Conservation (phyloP, 2,888 invertebrate genomes). For the Rosalia funebris region DNA sequence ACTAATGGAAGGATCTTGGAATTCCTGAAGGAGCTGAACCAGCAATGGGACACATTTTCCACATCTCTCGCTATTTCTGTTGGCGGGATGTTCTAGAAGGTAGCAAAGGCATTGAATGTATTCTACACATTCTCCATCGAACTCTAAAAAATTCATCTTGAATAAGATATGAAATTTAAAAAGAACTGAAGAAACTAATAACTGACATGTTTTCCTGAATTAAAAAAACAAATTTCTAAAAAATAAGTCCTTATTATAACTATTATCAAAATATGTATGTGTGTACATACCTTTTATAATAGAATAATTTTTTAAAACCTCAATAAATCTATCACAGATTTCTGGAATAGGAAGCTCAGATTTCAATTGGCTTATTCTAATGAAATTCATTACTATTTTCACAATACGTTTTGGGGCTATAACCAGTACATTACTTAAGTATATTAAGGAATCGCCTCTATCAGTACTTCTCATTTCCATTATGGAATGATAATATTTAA, state of each 20-base stretch:
- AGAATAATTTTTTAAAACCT: constrained; percentile 48
- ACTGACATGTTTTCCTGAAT: no score
- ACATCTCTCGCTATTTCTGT: constrained; percentile 50
- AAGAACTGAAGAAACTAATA: neutral
- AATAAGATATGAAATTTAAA: neutral
- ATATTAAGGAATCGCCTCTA: constrained; percentile 55
- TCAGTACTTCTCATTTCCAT: constrained; percentile 54
- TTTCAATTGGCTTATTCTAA: constrained; percentile 49
- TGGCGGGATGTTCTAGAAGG: constrained; percentile 54
- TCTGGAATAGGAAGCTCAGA: constrained; percentile 59
- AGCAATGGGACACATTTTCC: constrained; percentile 51
- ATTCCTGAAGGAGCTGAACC: constrained; percentile 51
- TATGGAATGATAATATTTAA: constrained; percentile 52
- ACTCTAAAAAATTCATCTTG: constrained; percentile 40
- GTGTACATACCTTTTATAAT: constrained; percentile 42
- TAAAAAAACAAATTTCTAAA: no score
- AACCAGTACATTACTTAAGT: constrained; percentile 54
- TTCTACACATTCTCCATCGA: constrained; percentile 48
- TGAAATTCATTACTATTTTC: constrained; percentile 59
- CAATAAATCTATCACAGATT: constrained; percentile 54
- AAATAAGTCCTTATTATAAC: no score
- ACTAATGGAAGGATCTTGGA: constrained; percentile 43
- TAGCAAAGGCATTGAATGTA: constrained; percentile 57
- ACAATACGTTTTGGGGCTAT: constrained; percentile 56
- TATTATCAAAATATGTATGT: neutral